Base-by-base conservation (phyloP, 2,113 vertebrate species). In the Entomyzon cyanotis region DNA sequence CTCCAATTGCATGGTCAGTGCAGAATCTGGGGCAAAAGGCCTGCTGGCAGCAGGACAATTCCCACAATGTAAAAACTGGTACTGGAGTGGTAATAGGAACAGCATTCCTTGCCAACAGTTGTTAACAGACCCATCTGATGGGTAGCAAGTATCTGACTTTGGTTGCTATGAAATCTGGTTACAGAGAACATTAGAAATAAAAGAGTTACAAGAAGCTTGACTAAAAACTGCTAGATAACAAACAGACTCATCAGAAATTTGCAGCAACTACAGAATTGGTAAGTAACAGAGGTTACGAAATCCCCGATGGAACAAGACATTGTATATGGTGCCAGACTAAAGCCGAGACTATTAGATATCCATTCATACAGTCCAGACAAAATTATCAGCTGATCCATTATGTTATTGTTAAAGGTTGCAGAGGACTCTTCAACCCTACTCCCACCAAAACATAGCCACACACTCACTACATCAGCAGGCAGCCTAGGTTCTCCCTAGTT, bases 111-210 rank as follows among this genome's bases (percentile, higher is more conserved):
- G 68, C 71, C 83, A 93, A 55, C 50, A 58, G 39, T 12, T n/a
- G 50, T 82, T 65, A 70, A 79, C 62, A 93, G 82, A 65, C 21
- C 53, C 50, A 90, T 53, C 46, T 69, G 74, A 90, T 50, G 35
- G 68, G 63, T 42, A 80, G 56, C 50, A 53, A 65, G 55, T 58
- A 74, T 41, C 49, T 63, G 85, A 86, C 30, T 84, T 83, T 12
- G 42, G 79, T 63, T 93, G 86, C 83, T 93, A 92, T 20, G 76
- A 95, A 86, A 94, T 59, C 18, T 65, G 50, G 55, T 50, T 63
- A 79, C 28, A 81, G 46, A 58, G 8, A 93, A 13, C 19, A 30
- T 33, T 50, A 81, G 83, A 88, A 93, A 87, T 46, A 53, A 87
- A 85, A 59, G 35, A 69, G 30, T 59, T 86, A 85, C 41, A 68